These are phyloP conservation scores for Typhlichthys subterraneus DNA, from an alignment of 2,797 vertebrate genomes.

Conservation along the genomic window DNA sequence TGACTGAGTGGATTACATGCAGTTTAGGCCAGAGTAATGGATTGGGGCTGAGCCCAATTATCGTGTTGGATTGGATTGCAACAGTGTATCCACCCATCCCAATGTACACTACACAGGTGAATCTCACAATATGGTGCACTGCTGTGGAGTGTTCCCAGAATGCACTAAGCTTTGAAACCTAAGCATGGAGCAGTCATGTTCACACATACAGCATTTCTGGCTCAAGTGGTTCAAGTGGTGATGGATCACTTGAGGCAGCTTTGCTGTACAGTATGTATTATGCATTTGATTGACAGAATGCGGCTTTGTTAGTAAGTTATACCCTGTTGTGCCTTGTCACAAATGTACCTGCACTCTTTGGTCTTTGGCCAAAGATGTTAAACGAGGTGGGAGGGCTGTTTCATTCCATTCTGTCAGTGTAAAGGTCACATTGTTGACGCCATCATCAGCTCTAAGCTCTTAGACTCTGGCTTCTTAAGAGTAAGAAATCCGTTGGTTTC, in stretches of 20 bases:
- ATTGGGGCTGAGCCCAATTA: conserved; percentile 75
- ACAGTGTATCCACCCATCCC: conserved; percentile 70
- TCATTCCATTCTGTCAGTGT: conserved; percentile 37
- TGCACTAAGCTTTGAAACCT: conserved; percentile 54
- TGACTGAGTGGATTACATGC: conserved; percentile 81
- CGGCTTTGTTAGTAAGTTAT: conserved; percentile 27
- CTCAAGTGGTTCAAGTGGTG: background rate
- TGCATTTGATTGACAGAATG: conserved; percentile 32
- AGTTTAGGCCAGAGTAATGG: conserved; percentile 77
- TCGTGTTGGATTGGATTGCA: conserved; percentile 72
- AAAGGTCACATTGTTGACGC: conserved; percentile 44
- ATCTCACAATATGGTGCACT: conserved; percentile 40
- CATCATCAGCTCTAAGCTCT: background rate
- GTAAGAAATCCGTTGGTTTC: conserved; percentile 6
- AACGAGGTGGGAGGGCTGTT: conserved; percentile 27
- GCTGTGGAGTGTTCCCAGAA: conserved; percentile 48
- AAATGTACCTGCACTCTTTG: conserved; percentile 40
- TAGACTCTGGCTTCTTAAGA: conserved; percentile 24
- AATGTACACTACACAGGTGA: conserved; percentile 68
- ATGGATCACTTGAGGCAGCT: conserved; percentile 10
- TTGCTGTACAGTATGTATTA: conserved; percentile 9
- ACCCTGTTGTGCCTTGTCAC: conserved; percentile 24
- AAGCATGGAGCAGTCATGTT: conserved; percentile 50
- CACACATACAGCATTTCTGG: too few species aligned
- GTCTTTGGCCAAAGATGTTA: conserved; percentile 27